Base-by-base conservation (phyloP, 2,888 invertebrate genomes). In the Chalcosyrphus nemorum region DNA sequence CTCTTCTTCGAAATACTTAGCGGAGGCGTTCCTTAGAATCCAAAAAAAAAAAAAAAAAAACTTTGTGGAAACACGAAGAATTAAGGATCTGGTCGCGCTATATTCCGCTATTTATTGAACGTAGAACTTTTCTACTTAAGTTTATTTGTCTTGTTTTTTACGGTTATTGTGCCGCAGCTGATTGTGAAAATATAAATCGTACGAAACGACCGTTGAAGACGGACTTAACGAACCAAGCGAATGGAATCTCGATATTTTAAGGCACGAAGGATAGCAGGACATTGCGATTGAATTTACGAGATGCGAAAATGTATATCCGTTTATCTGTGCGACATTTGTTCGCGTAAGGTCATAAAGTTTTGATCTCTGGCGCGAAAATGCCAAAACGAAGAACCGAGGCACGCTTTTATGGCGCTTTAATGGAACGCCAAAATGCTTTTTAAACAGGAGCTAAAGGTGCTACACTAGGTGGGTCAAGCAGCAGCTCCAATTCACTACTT, bases 51-150 rank as follows among this genome's bases (percentile, higher is more conserved):
- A n/a, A n/a, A 4, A 35, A 2, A 6, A 24, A 17, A 24, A 13
- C 29, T 43, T 54, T 6, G 11, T 11, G 45, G 7, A 5, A 50
- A 21, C 41, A 29, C 24, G 9, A 32, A 7, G 61, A 45, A 45
- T 63, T 63, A 35, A 65, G 45, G 54, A 65, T 45, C 63, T 35
- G 21, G 54, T 35, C 32, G 21, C 6, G 21, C 6, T 9, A 52
- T 61, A 52, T 29, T 54, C 43, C 27, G 38, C 54, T 45, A 74
- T 74, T 63, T 63, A 65, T 56, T 74, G 54, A 35, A 65, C 65
- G 74, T 43, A 41, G 45, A 74, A 74, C 65, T 74, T 74, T 65
- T 74, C 54, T 65, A 65, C 65, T 74, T 65, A 74, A 56, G 45
- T 74, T 74, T 74, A 74, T 54, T 74, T 24, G 74, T 19, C 27